Evolutionary conservation across 2,797 vertebrate species (phyloP), one percentile per base, ranked within the genome.

Genomic region (Cyclura pinguis): DNA sequence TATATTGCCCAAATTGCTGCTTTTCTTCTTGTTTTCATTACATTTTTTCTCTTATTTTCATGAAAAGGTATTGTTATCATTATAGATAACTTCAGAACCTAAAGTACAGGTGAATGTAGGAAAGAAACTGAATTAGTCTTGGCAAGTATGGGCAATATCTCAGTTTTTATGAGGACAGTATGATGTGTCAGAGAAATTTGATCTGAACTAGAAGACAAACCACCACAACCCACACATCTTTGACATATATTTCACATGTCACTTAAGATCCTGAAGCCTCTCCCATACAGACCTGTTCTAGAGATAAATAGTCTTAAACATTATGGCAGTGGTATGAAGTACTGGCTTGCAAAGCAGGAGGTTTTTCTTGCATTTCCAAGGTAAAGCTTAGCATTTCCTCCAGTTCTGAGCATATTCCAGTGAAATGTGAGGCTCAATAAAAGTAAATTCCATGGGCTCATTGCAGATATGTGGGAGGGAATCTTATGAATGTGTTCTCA

Each of bases 11-110:
- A 24, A 52, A 85, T 0, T n/a, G 55, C 1, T 6, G 18, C 16
- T 85, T 85, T 20, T 72, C 32, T 57, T 72, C 27, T 81, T 72
- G 73, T 73, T 73, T 88, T 10, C 38, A 35, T 81, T 72, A 88
- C 35, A 69, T 29, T 72, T 52, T 13, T n/a, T 67, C n/a, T 80
- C 18, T 80, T 55, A 32, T 85, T 82, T 80, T 88, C 1, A 73
- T 73, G 35, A 57, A 69, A 42, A 67, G 12, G 27, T 52, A 57
- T 3, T 69, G 67, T 69, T 80, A 55, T 24, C 16, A 24, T 57
- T 57, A 38, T 27, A 57, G n/a, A 74, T 55, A 13, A 57, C 47
- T 12, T 50, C 24, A 78, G 50, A 78, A 47, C 84, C 18, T 72
- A 52, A 72, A 72, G 32, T 72, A 52, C 0, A n/a, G 13, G 32